Evolutionary conservation across 2,888 invertebrate genomes (phyloP), one percentile per base, ranked within the genome.

Genomic region (Drosophila quasianomalipes): DNA sequence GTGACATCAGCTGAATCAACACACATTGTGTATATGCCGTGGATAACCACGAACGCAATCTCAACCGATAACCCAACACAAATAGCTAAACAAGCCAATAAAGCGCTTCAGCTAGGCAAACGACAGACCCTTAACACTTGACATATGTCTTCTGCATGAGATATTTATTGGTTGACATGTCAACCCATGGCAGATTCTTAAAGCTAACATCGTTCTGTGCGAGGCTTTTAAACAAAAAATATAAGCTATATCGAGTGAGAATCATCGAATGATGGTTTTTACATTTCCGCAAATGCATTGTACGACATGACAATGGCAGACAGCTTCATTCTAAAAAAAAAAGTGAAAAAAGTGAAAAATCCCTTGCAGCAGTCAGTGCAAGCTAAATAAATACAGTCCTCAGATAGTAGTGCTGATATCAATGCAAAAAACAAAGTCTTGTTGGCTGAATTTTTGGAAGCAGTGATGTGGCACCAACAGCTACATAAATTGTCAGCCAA

Each of bases 381-480:
- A 74, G 66, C 49, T 76, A 85, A 75, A 85, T 77, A 77, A 77
- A 83, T 78, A 28, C 30, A 53, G 67, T 60, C 70, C 53, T 65
- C 70, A 4, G 47, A 47, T 55, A 19, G 72, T 51, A 47, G 26
- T 70, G 55, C 69, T 54, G 61, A 66, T 76, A 74, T 80, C 74
- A 73, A 76, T 74, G 74, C 78, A 82, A 80, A 84, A 81, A 72
- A 70, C 71, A 82, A 71, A 76, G 58, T 61, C 67, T 71, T 79
- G 74, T 65, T 73, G 71, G 51, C 65, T 66, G 71, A 26, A 26
- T 77, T 60, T 76, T 81, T 73, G 73, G 66, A 66, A 61, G 76
- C 81, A 85, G 60, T 79, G 85, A 79, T 76, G 74, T 81, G 83
- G 81, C 83, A 79, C 74, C 80, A 80, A 71, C 82, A 82, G 68